Evolutionary conservation across 1,140 invertebrate genomes (phyloP).

Genomic region (Cylas formicarius): DNA sequence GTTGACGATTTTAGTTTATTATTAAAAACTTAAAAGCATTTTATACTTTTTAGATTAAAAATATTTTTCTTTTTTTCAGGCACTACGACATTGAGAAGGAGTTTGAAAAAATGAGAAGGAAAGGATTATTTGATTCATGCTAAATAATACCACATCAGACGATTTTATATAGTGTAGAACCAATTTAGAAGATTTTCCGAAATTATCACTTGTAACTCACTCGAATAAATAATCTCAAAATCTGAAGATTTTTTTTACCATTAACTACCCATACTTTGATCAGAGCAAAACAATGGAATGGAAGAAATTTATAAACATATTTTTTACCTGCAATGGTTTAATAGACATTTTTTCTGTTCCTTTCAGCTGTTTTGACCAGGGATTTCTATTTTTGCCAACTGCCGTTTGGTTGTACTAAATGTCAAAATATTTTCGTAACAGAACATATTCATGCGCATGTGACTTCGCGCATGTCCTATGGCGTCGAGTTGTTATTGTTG

Average conservation of each 20-base stretch:
- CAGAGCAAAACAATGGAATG: no score
- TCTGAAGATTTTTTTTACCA: no score
- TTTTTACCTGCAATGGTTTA: no score
- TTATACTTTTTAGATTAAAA: slow-evolving; percentile 2
- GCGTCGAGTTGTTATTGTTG: slow-evolving; percentile 45
- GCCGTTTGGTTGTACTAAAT: slow-evolving; percentile 13
- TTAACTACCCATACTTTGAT: no score
- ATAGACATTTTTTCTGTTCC: no score
- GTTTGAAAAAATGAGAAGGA: slow-evolving; percentile 48
- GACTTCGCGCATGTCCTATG: slow-evolving; percentile 40
- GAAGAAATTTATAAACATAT: no score
- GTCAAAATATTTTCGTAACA: slow-evolving; percentile 28
- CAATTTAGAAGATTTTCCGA: no score
- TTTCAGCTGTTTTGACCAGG: slow-evolving; percentile 3
- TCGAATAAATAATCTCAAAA: no score
- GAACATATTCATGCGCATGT: slow-evolving; percentile 23
- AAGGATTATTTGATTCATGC: slow-evolving; percentile 50
- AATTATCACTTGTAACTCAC: no score
- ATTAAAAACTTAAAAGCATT: neutral
- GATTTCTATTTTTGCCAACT: slow-evolving; percentile 2
- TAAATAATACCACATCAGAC: slow-evolving; percentile 6
- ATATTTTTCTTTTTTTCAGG: slow-evolving; percentile 38
- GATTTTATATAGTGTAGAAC: no score
- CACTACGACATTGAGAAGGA: slow-evolving; percentile 51
- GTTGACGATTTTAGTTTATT: neutral